Conservation (phyloP, 2,113 vertebrate genomes). For the Synodontis membranacea region DNA sequence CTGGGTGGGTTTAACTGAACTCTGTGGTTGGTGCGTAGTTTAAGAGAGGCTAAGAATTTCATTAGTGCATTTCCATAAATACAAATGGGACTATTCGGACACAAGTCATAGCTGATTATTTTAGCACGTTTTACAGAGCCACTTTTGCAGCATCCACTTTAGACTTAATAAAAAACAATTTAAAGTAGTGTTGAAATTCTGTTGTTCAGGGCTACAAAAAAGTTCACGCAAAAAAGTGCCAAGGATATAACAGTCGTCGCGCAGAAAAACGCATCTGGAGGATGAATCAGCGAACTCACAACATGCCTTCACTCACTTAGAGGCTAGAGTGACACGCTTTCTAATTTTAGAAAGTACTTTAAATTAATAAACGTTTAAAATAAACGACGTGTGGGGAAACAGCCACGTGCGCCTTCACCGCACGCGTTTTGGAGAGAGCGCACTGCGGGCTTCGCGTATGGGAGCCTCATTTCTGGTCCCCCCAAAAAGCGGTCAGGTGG, state of each 20-base stretch:
- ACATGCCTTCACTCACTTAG: conserved; percentile 4
- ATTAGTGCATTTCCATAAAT: not conserved
- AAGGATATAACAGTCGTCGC: not conserved
- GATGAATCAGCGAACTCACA: not conserved
- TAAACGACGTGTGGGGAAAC: not conserved
- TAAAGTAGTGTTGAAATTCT: not conserved
- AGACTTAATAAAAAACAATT: not conserved
- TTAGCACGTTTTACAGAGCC: not conserved
- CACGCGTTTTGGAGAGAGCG: conserved; percentile 48
- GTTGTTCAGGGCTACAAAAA: not conserved
- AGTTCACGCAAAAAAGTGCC: not conserved
- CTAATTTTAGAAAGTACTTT: not conserved
- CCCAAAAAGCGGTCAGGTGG: conserved; percentile 19
- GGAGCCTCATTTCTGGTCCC: not conserved
- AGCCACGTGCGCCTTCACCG: not conserved
- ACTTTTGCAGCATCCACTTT: not conserved
- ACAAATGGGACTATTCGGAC: not conserved
- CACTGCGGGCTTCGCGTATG: conserved; percentile 18
- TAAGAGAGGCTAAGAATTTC: not conserved
- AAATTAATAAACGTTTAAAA: conserved; percentile 2
- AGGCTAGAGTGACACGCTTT: not conserved
- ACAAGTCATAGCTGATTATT: not conserved
- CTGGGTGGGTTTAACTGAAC: not conserved
- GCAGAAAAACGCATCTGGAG: conserved; percentile 29
- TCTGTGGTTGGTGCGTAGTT: conserved; percentile 4